These are phyloP conservation scores for Rhabdophis nuchalis DNA, from an alignment of 2,797 vertebrate species.

Conservation along the genomic window DNA sequence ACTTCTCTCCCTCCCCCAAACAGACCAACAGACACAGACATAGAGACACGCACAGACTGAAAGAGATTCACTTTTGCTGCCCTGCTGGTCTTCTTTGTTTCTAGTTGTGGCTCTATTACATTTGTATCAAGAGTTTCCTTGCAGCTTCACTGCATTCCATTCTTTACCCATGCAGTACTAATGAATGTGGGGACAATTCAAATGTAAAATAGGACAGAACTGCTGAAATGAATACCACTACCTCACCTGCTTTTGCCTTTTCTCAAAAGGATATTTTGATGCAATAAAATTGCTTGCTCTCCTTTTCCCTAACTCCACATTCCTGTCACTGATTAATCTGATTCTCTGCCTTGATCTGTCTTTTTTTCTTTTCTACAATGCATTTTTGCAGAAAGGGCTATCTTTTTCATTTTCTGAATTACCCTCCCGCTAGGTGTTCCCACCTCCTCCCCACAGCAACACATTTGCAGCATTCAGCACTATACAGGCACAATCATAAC, in stretches of 20 bases:
- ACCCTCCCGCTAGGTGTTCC: neutral
- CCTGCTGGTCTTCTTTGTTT: conserved; percentile 14
- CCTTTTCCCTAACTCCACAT: neutral
- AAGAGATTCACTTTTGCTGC: conserved; percentile 25
- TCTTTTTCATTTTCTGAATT: conserved; percentile 1
- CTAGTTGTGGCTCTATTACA: neutral
- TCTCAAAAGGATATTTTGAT: conserved; percentile 6
- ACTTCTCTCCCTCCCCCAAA: neutral
- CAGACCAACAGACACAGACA: neutral
- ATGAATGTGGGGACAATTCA: neutral
- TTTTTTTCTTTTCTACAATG: neutral
- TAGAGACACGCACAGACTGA: neutral
- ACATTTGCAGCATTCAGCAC: conserved; percentile 47
- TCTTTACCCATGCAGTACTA: neutral
- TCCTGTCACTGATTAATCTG: neutral
- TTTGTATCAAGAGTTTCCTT: conserved; percentile 10
- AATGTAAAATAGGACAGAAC: conserved; percentile 6
- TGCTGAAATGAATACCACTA: neutral
- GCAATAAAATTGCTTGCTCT: neutral
- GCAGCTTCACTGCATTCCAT: neutral
- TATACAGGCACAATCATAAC: conserved; percentile 23
- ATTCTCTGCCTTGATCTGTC: neutral
- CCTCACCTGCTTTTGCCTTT: neutral
- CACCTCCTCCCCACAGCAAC: neutral
- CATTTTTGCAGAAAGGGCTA: neutral